Evolutionary conservation across 2,888 invertebrate genomes (phyloP).

Genomic region (Lysandra coridon): DNA sequence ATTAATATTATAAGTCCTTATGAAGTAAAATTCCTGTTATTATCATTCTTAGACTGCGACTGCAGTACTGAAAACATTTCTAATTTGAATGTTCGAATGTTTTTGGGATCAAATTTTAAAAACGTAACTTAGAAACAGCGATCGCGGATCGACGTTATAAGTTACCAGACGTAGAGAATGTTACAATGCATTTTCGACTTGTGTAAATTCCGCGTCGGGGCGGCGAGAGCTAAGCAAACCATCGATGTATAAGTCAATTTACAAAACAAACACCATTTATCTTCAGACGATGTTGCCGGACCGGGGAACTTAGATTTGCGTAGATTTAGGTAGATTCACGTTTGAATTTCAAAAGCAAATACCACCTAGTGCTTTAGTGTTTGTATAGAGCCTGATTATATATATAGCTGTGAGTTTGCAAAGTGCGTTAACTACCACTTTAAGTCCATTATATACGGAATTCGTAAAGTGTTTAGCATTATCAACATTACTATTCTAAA

Average conservation of each 20-base stretch:
- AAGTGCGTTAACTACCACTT: not conserved
- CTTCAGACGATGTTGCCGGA: conserved; percentile 45
- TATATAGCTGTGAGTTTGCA: not conserved
- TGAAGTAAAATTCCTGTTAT: not conserved
- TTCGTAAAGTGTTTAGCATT: too few species aligned
- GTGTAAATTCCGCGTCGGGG: conserved; percentile 8
- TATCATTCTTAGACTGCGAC: not conserved
- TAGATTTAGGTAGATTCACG: conserved; percentile 37
- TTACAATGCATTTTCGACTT: conserved; percentile 24
- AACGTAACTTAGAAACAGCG: not conserved
- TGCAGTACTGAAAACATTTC: not conserved
- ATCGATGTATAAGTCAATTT: conserved; percentile 49
- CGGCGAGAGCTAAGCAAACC: conserved; percentile 38
- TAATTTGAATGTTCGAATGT: not conserved
- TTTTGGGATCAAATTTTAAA: not conserved
- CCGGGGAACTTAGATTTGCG: conserved; percentile 37
- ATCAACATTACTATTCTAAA: too few species aligned
- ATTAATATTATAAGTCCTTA: too few species aligned
- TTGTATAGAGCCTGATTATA: not conserved
- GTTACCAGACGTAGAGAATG: not conserved
- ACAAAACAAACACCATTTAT: conserved; percentile 53
- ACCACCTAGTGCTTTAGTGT: not conserved
- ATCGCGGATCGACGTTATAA: not conserved
- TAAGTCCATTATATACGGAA: too few species aligned
- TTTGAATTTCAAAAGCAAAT: conserved; percentile 23